Evolutionary conservation across 2,888 invertebrate species (phyloP), one percentile per base, ranked within the genome.

Genomic region (Ommatoiulus sabulosus): DNA sequence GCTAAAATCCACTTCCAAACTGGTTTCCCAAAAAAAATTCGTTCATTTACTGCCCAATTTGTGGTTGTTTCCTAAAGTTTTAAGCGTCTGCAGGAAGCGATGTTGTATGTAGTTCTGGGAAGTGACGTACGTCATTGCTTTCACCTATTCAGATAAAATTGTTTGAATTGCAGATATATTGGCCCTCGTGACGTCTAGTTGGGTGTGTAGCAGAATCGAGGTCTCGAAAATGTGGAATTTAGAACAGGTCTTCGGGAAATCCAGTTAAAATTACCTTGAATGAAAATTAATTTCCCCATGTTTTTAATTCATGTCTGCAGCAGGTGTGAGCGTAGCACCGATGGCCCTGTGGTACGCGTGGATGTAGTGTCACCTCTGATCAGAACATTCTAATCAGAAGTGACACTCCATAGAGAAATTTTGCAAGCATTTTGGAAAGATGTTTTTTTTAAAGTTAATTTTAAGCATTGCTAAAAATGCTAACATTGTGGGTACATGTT

Each of bases 61-160:
- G 57, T 57, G 57, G 8, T 57, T 57, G 20, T 20, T 63, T 63
- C 4, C 20, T 15, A 63, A 20, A 63, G 63, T n/a, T 63, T 63
- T 4, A n/a, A 5, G 5, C 8, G 63, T 8, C 4, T 5, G 20
- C 2, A 57, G 20, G 20, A 63, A 63, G 20, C 20, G 1, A 72
- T 24, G 24, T 72, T 24, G 7, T 20, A n/a, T 24, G 24, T 10
- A 24, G 8, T 24, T 72, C 72, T 72, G 72, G 72, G 24, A 72
- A 72, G 8, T 72, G 24, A 10, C 6, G 72, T 24, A 24, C 6
- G 72, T 24, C 72, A 20, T 5, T 63, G 7, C 17, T n/a, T 63
- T n/a, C n/a, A 8, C 72, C 72, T 72, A 24, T 10, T 72, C 72
- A 24, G 72, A 72, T 72, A 63, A 63, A 63, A 72, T 24, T 72